phyloP scores from a whole-genome alignment of 2,113 vertebrate species.

The Eclectus roratus region DNA sequence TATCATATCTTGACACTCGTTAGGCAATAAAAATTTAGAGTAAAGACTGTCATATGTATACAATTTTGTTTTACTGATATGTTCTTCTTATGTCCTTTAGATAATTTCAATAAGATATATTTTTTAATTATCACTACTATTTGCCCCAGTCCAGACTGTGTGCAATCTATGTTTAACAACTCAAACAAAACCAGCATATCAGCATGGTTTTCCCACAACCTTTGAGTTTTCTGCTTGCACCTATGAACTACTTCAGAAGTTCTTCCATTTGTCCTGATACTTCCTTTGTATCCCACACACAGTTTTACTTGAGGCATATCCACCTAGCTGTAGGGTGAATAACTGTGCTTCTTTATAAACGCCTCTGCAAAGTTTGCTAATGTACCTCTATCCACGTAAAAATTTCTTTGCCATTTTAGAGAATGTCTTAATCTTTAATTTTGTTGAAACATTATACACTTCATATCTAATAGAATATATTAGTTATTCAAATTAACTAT shows the following conservation, averaged over 20 bases:
- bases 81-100: not conserved
- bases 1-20: not conserved
- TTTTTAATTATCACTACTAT: not conserved
- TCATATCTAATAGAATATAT: not conserved
- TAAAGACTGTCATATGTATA: not conserved
- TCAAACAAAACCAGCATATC: not conserved
- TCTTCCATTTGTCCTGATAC: not conserved
- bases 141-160: not conserved
- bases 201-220: not conserved
- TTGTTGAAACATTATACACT: not conserved
- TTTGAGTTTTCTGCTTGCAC: not conserved
- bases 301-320: not conserved
- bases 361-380: not conserved
- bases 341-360: not conserved
- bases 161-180: not conserved
- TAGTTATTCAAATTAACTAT: conserved; percentile 39
- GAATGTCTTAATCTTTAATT: not conserved
- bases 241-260: not conserved
- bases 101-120: not conserved
- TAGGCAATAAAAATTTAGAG: not conserved
- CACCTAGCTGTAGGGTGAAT: not conserved
- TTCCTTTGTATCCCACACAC: not conserved
- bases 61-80: not conserved
- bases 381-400: not conserved
- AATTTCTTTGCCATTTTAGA: not conserved